Conservation (phyloP, 2,113 vertebrate genomes). For the Hyaena hyaena region DNA sequence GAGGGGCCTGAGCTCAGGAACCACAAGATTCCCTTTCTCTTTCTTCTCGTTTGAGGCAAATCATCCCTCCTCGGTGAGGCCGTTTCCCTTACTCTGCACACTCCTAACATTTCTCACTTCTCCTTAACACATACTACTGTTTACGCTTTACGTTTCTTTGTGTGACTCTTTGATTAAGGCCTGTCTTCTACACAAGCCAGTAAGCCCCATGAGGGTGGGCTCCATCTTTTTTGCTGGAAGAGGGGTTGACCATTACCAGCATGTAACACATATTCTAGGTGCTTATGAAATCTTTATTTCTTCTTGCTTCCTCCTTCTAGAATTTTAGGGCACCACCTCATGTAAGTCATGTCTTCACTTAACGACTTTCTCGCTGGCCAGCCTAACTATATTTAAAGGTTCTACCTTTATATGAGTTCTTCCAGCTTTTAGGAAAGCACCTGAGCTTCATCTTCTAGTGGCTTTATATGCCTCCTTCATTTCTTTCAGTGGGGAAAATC, state of each 20-base stretch:
- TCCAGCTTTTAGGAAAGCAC: not conserved
- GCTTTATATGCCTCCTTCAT: not conserved
- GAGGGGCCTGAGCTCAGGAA: no score
- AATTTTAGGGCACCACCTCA: not conserved
- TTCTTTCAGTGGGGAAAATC: not conserved
- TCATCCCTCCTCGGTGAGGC: not conserved
- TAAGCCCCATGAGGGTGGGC: not conserved
- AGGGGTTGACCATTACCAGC: not conserved
- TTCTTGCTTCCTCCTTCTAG: not conserved
- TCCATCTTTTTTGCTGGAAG: not conserved
- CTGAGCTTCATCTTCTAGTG: not conserved
- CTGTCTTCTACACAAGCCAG: not conserved
- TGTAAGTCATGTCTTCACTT: not conserved
- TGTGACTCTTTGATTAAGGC: not conserved
- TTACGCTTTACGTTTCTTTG: not conserved
- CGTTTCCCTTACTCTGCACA: not conserved
- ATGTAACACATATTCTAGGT: not conserved
- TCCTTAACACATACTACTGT: not conserved
- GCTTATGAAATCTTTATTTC: not conserved
- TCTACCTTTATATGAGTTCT: not conserved
- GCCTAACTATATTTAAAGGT: not conserved
- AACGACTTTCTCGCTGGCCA: not conserved
- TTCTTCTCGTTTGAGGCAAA: not conserved
- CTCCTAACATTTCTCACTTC: no score
- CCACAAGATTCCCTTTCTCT: not conserved